Conservation (phyloP, 2,797 vertebrate species). For the Psittacula derbiana region DNA sequence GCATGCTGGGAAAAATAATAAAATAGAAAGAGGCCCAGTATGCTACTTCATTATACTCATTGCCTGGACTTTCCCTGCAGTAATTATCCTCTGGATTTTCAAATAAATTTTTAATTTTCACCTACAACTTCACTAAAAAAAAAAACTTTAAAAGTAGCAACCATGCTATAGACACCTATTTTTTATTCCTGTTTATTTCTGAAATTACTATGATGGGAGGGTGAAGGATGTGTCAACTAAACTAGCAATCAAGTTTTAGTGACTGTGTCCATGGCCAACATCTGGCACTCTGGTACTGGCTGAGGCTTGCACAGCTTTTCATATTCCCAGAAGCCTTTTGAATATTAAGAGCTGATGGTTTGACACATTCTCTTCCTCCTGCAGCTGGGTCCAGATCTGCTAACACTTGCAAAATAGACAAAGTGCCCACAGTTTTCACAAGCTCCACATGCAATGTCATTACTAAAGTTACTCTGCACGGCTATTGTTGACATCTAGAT, state of each 20-base stretch:
- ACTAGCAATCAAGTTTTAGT: background rate
- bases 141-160: background rate
- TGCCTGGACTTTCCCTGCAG: background rate
- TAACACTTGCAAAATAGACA: background rate
- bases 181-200: background rate
- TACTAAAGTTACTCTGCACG: background rate
- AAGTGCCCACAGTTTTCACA: background rate
- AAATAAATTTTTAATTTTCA: slow-evolving; percentile 3
- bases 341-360: background rate
- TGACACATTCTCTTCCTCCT: background rate
- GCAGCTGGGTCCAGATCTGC: background rate
- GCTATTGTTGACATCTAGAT: background rate
- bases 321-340: background rate
- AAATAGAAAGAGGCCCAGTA: background rate
- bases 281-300: background rate
- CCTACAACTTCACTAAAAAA: background rate
- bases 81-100: background rate
- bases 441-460: background rate
- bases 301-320: background rate
- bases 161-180: background rate
- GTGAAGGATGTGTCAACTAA: background rate
- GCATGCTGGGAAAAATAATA: background rate
- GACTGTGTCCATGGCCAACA: background rate
- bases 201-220: background rate
- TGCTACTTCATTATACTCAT: background rate